phyloP scores from a whole-genome alignment of 1,140 invertebrate species.

The Adelges cooleyi region DNA sequence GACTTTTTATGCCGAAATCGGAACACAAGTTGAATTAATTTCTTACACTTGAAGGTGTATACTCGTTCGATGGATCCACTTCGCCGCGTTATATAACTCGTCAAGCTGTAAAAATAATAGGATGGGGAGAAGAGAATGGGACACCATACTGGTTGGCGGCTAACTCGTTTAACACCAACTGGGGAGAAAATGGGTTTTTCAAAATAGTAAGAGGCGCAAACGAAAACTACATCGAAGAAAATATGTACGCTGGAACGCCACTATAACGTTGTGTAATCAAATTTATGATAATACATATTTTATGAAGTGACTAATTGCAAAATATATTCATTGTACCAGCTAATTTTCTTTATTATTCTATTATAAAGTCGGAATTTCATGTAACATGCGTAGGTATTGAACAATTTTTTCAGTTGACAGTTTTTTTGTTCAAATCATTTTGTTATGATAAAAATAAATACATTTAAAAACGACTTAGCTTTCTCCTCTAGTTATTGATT shows the following conservation, averaged over 20 bases:
- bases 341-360: neutral
- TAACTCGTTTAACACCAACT: constrained; percentile 44
- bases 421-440: too few species aligned
- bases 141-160: constrained; percentile 43
- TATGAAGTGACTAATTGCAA: too few species aligned
- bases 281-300: neutral
- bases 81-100: constrained; percentile 55
- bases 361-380: neutral
- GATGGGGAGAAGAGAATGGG: constrained; percentile 44
- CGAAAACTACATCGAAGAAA: constrained; percentile 49
- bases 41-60: neutral
- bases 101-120: constrained; percentile 79
- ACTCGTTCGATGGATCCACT: neutral
- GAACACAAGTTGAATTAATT: neutral
- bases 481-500: too few species aligned
- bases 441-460: too few species aligned
- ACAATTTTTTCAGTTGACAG: too few species aligned
- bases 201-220: constrained; percentile 59
- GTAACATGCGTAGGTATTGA: too few species aligned
- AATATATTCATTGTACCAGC: too few species aligned
- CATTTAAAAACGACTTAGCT: too few species aligned
- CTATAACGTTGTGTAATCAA: too few species aligned
- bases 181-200: constrained; percentile 46
- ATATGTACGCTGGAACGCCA: constrained; percentile 65
- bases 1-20: neutral